phyloP scores from a whole-genome alignment of 2,888 invertebrate species.

The Acrocyrtus sp. region DNA sequence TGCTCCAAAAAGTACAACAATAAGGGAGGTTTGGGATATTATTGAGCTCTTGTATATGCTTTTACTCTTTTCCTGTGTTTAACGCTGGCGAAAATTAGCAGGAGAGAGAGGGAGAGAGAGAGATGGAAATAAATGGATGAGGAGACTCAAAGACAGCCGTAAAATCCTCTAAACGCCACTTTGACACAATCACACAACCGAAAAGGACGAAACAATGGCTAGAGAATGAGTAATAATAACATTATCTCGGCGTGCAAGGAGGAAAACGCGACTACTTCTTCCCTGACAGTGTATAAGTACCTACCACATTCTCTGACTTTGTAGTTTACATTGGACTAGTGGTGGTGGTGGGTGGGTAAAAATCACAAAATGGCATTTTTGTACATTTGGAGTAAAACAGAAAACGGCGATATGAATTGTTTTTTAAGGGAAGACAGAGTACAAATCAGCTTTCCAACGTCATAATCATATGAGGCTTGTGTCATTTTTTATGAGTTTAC shows the following conservation, averaged over 20 bases:
- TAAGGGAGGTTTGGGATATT: neutral
- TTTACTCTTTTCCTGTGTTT: too few relatives aligned
- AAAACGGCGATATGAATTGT: neutral
- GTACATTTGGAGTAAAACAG: neutral
- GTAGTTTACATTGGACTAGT: too few relatives aligned
- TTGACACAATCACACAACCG: constrained; percentile 54
- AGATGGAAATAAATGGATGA: constrained; percentile 50
- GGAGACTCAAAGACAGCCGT: constrained; percentile 54
- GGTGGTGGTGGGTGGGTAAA: too few relatives aligned
- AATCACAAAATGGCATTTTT: neutral
- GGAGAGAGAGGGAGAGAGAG: constrained; percentile 16
- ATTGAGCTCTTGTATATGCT: too few relatives aligned
- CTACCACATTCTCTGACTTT: too few relatives aligned
- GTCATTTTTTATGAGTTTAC: too few relatives aligned
- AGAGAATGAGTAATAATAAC: constrained; percentile 54
- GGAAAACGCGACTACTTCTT: too few relatives aligned
- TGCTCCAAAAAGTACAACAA: neutral
- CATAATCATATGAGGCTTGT: too few relatives aligned
- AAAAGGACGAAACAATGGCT: constrained; percentile 54
- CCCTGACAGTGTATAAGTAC: too few relatives aligned
- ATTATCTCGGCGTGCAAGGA: constrained; percentile 49
- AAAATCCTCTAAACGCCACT: constrained; percentile 53
- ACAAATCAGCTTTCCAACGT: too few relatives aligned
- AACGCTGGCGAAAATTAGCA: too few relatives aligned
- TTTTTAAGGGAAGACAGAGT: too few relatives aligned